A percentile compares a stretch with the other conserved stretches of the same genome.
Conservation (phyloP, 2,113 vertebrate genomes). For the Nyctibius bracteatus region DNA sequence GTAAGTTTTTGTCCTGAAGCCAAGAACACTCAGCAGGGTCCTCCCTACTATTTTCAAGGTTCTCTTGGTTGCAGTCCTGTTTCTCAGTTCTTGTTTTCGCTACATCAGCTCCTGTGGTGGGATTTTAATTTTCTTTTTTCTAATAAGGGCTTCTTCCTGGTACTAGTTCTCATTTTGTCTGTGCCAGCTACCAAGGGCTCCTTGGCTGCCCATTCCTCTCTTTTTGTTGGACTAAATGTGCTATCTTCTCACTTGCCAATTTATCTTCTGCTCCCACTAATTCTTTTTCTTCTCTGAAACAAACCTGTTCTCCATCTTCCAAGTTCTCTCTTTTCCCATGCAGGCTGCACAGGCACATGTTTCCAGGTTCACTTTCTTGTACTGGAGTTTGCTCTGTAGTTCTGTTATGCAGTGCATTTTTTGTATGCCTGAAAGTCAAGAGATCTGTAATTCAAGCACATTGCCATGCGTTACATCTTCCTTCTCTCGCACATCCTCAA, state of each 20-base stretch:
- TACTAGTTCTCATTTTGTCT: neutral
- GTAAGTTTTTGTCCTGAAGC: neutral
- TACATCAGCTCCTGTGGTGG: neutral
- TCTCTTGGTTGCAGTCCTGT: neutral
- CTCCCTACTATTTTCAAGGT: neutral
- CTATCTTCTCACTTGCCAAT: neutral
- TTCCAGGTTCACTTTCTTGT: neutral
- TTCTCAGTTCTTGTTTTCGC: neutral
- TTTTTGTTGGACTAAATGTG: neutral
- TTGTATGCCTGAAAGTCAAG: neutral
- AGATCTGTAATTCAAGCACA: neutral
- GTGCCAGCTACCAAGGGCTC: neutral
- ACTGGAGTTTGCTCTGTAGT: neutral
- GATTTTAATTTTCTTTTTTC: neutral
- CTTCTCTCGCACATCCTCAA: neutral
- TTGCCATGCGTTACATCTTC: neutral
- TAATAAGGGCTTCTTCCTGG: neutral
- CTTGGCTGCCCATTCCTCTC: neutral
- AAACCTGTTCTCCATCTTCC: neutral
- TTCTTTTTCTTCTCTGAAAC: neutral
- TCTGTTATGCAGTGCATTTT: neutral
- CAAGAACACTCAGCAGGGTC: neutral
- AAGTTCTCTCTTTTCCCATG: fast-evolving
- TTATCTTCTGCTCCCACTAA: neutral
- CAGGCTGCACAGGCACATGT: neutral